A percentile compares a stretch with the other conserved stretches of the same genome.
Conservation (phyloP, 2,888 invertebrate species). For the Sarcophaga subvicina region DNA sequence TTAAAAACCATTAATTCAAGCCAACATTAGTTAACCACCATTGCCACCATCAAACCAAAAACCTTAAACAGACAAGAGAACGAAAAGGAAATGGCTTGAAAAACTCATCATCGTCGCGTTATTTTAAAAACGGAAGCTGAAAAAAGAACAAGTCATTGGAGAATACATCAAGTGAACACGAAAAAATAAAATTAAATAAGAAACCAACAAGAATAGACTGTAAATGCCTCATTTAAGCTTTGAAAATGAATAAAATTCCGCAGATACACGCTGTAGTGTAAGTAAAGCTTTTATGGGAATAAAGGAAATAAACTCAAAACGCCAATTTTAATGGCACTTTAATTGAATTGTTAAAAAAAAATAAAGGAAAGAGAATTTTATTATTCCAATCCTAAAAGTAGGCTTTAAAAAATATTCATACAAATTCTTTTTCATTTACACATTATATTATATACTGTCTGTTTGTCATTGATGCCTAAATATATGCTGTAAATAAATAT, state of each 20-base stretch:
- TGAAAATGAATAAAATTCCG: too few species aligned
- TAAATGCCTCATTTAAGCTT: conserved; percentile 41
- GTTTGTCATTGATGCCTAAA: not conserved
- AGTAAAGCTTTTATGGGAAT: not conserved
- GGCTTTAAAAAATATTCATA: conserved; percentile 15
- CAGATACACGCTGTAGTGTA: too few species aligned
- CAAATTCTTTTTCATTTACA: conserved; percentile 16
- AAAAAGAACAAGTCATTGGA: conserved; percentile 37
- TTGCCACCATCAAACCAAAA: not conserved
- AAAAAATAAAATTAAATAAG: conserved; percentile 50
- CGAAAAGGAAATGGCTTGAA: not conserved
- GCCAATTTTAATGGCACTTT: conserved; percentile 39
- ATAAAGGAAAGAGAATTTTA: not conserved
- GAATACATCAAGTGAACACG: conserved; percentile 37
- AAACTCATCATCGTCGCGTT: conserved; percentile 1
- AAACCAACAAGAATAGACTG: conserved; percentile 27
- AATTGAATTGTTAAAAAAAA: conserved; percentile 48
- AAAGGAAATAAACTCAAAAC: conserved; percentile 1
- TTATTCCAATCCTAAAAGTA: not conserved
- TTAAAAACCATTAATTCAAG: conserved; percentile 60
- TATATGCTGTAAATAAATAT: too few species aligned
- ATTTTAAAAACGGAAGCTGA: not conserved
- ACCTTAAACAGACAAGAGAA: not conserved
- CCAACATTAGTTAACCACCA: conserved; percentile 8
- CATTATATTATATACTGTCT: not conserved